Evolutionary conservation across 2,113 vertebrate genomes (phyloP).

Genomic region (Sinocyclocheilus anophthalmus): DNA sequence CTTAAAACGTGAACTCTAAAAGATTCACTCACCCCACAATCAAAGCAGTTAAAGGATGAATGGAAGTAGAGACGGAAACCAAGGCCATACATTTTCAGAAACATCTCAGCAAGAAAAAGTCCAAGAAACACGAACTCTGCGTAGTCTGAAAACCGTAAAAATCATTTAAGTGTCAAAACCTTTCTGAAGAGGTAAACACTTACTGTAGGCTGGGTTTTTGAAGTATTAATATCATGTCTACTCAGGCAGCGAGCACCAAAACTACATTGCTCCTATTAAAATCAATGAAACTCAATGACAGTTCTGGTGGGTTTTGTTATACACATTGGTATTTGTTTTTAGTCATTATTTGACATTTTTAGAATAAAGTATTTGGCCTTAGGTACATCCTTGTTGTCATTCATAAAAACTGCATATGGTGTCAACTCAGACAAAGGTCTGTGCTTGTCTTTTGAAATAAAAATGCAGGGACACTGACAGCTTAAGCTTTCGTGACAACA

Average conservation of each 20-base stretch:
- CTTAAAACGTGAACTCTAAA: not conserved
- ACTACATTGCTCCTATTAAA: not conserved
- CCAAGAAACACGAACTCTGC: conserved; percentile 98
- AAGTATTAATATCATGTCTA: not conserved
- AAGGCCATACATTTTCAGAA: conserved; percentile 97
- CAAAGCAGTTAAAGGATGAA: conserved; percentile 99
- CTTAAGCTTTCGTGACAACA: not conserved
- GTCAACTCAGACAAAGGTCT: not conserved
- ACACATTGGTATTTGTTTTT: not conserved
- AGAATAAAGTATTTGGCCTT: not conserved
- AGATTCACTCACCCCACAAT: conserved; percentile 90
- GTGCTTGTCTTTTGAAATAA: not conserved
- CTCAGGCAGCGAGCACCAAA: not conserved
- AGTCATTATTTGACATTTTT: not conserved
- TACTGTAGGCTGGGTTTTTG: not conserved
- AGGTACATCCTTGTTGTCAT: not conserved
- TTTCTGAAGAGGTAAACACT: not conserved
- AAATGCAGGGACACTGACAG: not conserved
- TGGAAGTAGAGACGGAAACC: conserved; percentile 97
- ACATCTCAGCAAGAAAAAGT: conserved; percentile 97
- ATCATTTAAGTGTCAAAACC: not conserved
- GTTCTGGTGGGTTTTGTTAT: not conserved
- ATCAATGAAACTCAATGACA: not conserved
- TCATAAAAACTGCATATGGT: not conserved
- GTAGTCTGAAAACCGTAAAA: conserved; percentile 82